Base-by-base conservation (phyloP, 2,888 invertebrate genomes). In the Lamellibrachia satsuma region DNA sequence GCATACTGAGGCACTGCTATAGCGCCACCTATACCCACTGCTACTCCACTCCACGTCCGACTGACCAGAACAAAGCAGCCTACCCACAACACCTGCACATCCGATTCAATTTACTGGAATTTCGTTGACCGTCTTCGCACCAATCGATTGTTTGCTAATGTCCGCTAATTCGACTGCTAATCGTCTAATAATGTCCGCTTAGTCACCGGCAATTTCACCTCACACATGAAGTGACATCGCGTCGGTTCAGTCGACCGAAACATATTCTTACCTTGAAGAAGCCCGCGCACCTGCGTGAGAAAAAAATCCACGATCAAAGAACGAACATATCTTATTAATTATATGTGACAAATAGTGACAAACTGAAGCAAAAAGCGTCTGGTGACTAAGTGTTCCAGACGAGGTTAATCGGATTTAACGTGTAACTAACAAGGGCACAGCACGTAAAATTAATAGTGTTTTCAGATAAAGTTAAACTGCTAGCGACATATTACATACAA, bases 211-310 rank as follows among this genome's bases (percentile, higher is more conserved):
- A 75, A 75, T 75, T 75, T 75, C 75, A 75, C 75, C 75, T 75
- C 75, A 75, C 75, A 75, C 75, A 75, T 75, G 75, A 75, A 22
- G 75, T 75, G 75, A 75, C 75, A 75, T 22, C 15, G 75, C 22
- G 75, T 75, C 75, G 15, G 75, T 75, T 75, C 75, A 75, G 15
- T 75, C 75, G n/a, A 75, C 75, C 75, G 75, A n/a, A 75, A 75
- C 75, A n/a, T 75, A 75, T 75, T 15, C 75, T 75, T 75, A 75
- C 75, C 75, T 75, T 75, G 75, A 75, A 75, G 75, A 94, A 94
- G 3, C 94, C 94, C 39, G 94, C 94, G 90, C 94, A 75, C 75
- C 75, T 75, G 75, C 75, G 75, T 75, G 75, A 75, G 75, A 75
- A 75, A 75, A 75, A 15, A 91, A 60, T 9, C 75, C 75, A 75